A percentile compares a stretch with the other conserved stretches of the same genome.
phyloP scores from a whole-genome alignment of 2,888 invertebrate species.

The Lymantria monacha region DNA sequence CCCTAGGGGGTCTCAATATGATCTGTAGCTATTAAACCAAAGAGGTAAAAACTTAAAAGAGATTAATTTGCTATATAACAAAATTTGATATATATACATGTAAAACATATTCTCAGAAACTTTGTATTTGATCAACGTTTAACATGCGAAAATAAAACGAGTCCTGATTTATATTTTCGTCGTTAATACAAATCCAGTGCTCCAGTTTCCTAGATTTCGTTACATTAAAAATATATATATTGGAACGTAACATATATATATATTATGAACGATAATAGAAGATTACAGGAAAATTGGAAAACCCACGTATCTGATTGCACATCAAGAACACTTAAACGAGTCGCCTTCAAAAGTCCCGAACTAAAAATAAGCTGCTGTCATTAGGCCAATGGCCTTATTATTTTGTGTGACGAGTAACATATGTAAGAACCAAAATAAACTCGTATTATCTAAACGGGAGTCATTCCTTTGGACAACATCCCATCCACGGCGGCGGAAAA shows the following conservation, averaged over 20 bases:
- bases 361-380: slow-evolving; percentile 72
- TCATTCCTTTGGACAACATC: slow-evolving; percentile 55
- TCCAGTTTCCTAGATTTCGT: slow-evolving; percentile 17
- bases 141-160: slow-evolving; percentile 3
- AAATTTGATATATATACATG: background rate
- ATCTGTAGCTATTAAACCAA: too few species aligned
- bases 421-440: slow-evolving; percentile 76
- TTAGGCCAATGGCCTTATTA: slow-evolving; percentile 81
- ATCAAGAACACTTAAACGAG: slow-evolving; percentile 49
- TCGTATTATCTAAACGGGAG: slow-evolving; percentile 75
- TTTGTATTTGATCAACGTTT: slow-evolving; percentile 1
- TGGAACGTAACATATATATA: background rate
- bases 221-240: slow-evolving; percentile 2
- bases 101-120: slow-evolving; percentile 2
- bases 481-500: slow-evolving; percentile 44
- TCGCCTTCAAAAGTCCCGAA: slow-evolving; percentile 61
- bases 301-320: slow-evolving; percentile 36
- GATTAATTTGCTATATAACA: too few species aligned
- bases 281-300: slow-evolving; percentile 30
- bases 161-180: slow-evolving; percentile 9
- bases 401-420: slow-evolving; percentile 76
- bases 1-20: too few species aligned
- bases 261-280: slow-evolving; percentile 10
- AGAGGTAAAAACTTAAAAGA: too few species aligned
- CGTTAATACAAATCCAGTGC: slow-evolving; percentile 14